Evolutionary conservation across 2,797 vertebrate species (phyloP), one percentile per base, ranked within the genome.

Genomic region (Diplodus puntazzo): DNA sequence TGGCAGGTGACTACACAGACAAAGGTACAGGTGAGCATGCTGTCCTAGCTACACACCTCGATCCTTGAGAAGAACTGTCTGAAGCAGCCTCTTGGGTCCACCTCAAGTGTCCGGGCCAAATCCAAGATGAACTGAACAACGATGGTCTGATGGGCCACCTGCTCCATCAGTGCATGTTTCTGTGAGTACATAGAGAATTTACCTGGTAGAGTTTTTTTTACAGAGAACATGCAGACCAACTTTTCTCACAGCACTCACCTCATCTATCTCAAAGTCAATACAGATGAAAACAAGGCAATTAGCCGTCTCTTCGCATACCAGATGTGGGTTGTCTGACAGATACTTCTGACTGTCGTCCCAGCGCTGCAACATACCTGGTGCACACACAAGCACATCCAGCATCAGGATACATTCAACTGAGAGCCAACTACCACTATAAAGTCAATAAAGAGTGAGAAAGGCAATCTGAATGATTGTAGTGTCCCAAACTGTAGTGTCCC

Each of bases 311-410:
- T 98, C 96, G 0, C 97, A 97, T 16, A 98, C 97, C 75, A 97
- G 94, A 63, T 98, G 93, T 0, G 96, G 94, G 14, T 97, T 94
- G 63, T 98, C 97, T 0, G 97, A 96, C 25, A 98, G 93, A 83
- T 93, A 98, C 66, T 96, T 97, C 94, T 97, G 97, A 90, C 97
- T 98, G 94, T 98, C 97, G 0, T 97, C 97, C 97, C 97, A 98
- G n/a, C 96, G 96, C 50, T 92, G 91, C 75, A 97, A 76, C 97
- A 98, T 96, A 39, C 97, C 97, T 97, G 77, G 39, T 11, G 69
- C 39, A 77, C 69, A 55, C 27, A 71, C 57, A 79, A 21, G 46
- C 54, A 81, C 17, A 54, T 46, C 14, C 20, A 65, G 7, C 3
- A 50, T 25, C 9, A 67, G 8, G 11, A 48, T 14, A 3, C 46